phyloP scores from a whole-genome alignment of 2,888 invertebrate genomes.

The Eristalinus aeneus region DNA sequence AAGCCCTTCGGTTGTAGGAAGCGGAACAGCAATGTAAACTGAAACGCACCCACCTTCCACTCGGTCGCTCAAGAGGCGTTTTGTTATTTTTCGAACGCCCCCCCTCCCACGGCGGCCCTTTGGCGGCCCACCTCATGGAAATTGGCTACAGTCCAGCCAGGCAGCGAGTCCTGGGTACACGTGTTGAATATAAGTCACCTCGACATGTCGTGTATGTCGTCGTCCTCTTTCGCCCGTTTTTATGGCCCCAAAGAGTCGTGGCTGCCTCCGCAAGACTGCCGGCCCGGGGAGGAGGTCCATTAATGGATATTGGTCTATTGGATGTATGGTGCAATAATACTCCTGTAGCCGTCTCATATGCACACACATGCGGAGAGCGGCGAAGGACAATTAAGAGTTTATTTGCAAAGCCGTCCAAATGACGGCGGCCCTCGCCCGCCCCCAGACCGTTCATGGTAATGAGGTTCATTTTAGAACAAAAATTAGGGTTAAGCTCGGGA shows the following conservation, averaged over 20 bases:
- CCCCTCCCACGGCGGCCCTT: no score
- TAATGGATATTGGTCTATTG: slow-evolving; percentile 55
- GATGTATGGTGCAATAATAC: slow-evolving; percentile 36
- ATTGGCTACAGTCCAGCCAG: not conserved
- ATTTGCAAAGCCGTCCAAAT: slow-evolving; percentile 27
- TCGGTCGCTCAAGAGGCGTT: slow-evolving; percentile 22
- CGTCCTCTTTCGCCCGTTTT: not conserved
- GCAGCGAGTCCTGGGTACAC: not conserved
- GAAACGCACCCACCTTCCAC: slow-evolving; percentile 45
- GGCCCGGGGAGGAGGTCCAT: slow-evolving; percentile 34
- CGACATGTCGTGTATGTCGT: not conserved
- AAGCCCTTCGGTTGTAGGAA: not conserved
- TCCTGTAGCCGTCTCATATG: not conserved
- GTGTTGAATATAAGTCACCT: slow-evolving; percentile 34
- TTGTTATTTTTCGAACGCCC: not conserved
- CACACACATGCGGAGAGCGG: not conserved
- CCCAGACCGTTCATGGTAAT: slow-evolving; percentile 28
- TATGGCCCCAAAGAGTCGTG: not conserved
- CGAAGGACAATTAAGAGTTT: slow-evolving; percentile 41
- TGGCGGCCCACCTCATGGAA: no score
- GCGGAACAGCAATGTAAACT: slow-evolving; percentile 25
- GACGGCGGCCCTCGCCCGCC: not conserved
- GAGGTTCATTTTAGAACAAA: slow-evolving; percentile 4
- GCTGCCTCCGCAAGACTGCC: slow-evolving; percentile 1
- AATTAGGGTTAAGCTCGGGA: slow-evolving; percentile 9